Percentiles rank a stretch among this genome's conserved stretches.
phyloP scores from a whole-genome alignment of 2,797 vertebrate species.

The Notoglanidium macrostoma region DNA sequence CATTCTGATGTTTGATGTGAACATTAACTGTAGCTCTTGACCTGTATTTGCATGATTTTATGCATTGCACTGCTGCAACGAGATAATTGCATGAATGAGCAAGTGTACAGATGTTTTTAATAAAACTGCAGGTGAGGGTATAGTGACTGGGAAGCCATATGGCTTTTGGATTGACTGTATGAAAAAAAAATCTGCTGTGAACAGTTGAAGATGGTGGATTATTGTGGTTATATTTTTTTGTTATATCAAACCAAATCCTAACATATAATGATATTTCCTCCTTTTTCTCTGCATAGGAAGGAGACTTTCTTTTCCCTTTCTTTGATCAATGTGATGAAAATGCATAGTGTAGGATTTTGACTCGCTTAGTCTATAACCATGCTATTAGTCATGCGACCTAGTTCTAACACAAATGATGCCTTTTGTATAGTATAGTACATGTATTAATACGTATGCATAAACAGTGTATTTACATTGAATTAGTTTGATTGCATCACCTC shows the following conservation, averaged over 20 bases:
- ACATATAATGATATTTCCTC: background rate
- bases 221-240: background rate
- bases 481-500: background rate
- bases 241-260: background rate
- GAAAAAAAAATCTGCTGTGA: background rate
- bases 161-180: background rate
- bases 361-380: background rate
- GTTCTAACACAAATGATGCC: background rate
- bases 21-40: background rate
- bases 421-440: background rate
- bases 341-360: background rate
- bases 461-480: background rate
- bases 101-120: conserved; percentile 6
- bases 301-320: background rate
- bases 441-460: background rate
- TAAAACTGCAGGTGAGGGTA: background rate
- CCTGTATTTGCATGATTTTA: background rate
- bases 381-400: background rate
- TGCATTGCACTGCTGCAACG: background rate
- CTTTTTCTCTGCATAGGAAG: background rate
- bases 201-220: background rate
- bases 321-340: background rate
- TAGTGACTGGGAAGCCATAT: background rate
- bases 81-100: background rate
- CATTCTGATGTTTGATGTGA: background rate